These are phyloP conservation scores for Tenthredo mesomela DNA, from an alignment of 2,888 invertebrate species.

Conservation along the genomic window DNA sequence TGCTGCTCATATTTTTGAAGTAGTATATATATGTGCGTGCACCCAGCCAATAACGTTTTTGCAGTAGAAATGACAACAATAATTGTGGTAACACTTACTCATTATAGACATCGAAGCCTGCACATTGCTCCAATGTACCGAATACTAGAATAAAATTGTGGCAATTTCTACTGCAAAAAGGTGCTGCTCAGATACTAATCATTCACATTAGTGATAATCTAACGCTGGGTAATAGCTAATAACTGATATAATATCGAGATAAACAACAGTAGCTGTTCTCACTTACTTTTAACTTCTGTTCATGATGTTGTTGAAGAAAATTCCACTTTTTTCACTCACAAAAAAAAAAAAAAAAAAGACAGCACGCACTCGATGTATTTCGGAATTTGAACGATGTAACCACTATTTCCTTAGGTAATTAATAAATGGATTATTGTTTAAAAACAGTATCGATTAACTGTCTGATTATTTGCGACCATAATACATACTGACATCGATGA, in stretches of 20 bases:
- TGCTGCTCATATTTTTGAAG: too few relatives aligned
- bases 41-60: too few relatives aligned
- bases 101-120: too few relatives aligned
- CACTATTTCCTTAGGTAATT: background rate
- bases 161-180: too few relatives aligned
- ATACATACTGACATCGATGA: background rate
- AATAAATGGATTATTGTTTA: background rate
- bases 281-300: constrained; percentile 8
- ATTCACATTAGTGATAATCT: too few relatives aligned
- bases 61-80: too few relatives aligned
- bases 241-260: background rate
- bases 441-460: background rate
- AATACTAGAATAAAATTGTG: too few relatives aligned
- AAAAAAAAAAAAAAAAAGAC: background rate
- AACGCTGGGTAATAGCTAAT: too few relatives aligned
- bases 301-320: background rate
- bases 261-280: background rate
- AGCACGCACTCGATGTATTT: background rate
- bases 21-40: too few relatives aligned
- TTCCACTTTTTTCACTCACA: background rate
- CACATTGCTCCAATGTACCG: too few relatives aligned
- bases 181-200: background rate
- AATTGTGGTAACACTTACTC: too few relatives aligned
- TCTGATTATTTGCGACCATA: background rate
- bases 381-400: background rate